A percentile compares a stretch with the other conserved stretches of the same genome.
Evolutionary conservation across 2,113 vertebrate species (phyloP).

Genomic region (Orthonyx spaldingii): DNA sequence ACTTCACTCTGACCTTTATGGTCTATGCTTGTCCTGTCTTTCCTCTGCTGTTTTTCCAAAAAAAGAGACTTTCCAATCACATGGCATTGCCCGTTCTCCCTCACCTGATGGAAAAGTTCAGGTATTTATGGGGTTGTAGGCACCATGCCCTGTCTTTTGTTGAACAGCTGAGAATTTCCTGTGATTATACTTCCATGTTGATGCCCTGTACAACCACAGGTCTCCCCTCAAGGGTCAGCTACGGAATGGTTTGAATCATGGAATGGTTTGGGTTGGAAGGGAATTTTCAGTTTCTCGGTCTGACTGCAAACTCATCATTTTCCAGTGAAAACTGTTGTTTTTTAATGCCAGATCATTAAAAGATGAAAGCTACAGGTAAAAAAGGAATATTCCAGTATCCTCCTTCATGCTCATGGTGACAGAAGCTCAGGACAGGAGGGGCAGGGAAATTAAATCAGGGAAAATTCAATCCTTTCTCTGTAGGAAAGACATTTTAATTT

Average conservation of each 20-base stretch:
- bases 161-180: not conserved
- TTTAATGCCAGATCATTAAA: not conserved
- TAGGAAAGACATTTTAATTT: not conserved
- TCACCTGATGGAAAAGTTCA: not conserved
- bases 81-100: not conserved
- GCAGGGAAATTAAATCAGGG: not conserved
- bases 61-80: not conserved
- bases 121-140: not conserved
- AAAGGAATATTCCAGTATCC: not conserved
- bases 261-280: not conserved
- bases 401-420: not conserved
- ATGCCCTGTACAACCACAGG: not conserved
- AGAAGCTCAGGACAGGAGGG: not conserved
- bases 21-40: not conserved
- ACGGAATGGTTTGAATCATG: not conserved
- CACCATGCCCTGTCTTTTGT: not conserved
- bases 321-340: not conserved
- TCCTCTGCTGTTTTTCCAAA: not conserved
- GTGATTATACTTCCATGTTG: not conserved
- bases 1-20: not conserved
- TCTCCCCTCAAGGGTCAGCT: not conserved
- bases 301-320: not conserved
- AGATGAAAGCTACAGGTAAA: not conserved
- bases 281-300: not conserved
- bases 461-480: not conserved